phyloP scores from a whole-genome alignment of 2,113 vertebrate species.

The Globicephala melas region DNA sequence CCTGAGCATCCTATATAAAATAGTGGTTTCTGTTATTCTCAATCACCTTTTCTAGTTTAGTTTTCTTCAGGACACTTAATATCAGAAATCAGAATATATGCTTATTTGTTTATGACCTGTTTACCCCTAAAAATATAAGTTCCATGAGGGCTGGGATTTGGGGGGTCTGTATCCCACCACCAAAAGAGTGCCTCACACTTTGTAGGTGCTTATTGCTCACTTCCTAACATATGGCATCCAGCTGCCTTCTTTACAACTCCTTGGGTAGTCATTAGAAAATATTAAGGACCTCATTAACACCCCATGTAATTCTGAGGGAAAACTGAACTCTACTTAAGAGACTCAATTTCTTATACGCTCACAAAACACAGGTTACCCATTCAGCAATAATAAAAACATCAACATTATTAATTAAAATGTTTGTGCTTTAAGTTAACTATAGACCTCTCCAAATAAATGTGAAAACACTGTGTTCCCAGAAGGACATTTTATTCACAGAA shows the following conservation, averaged over 20 bases:
- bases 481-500: conserved; percentile 37
- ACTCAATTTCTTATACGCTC: neutral
- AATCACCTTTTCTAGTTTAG: neutral
- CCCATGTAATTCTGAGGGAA: neutral
- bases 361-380: conserved; percentile 2
- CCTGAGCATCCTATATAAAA: neutral
- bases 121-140: neutral
- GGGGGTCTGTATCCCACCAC: neutral
- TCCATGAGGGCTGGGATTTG: neutral
- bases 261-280: neutral
- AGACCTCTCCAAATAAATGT: conserved; percentile 39
- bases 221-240: neutral
- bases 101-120: neutral
- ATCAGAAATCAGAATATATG: neutral
- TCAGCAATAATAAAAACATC: conserved; percentile 52
- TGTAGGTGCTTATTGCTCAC: neutral
- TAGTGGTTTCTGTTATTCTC: neutral
- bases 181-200: neutral
- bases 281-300: conserved; percentile 8
- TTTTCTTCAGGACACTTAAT: neutral
- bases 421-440: conserved; percentile 49
- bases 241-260: neutral
- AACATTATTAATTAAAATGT: conserved; percentile 63
- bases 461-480: conserved; percentile 30
- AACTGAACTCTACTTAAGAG: neutral